Conservation (phyloP, 2,888 invertebrate species). For the Theristus sp. region DNA sequence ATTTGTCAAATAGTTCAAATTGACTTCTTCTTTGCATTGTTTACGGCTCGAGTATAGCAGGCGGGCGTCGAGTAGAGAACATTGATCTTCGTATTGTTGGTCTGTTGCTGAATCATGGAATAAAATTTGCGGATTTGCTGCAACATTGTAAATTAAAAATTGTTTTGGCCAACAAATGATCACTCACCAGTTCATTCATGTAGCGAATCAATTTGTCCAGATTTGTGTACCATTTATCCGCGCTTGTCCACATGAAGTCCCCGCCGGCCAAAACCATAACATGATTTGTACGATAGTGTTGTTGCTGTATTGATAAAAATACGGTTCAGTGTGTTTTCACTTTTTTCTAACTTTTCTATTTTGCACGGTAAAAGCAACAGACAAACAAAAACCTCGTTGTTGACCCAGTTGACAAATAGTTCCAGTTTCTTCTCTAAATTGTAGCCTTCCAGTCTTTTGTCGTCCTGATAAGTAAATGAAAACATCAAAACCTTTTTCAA, state of each 20-base stretch:
- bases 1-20: too few species aligned
- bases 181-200: slow-evolving; percentile 38
- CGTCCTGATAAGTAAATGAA: neutral
- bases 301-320: slow-evolving; percentile 35
- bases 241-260: slow-evolving; percentile 69
- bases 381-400: neutral
- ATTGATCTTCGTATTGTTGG: slow-evolving; percentile 40
- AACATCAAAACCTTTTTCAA: neutral
- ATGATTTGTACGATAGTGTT: slow-evolving; percentile 48
- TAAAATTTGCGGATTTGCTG: too few species aligned
- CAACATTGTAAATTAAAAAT: too few species aligned
- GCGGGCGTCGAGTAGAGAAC: slow-evolving; percentile 43
- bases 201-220: slow-evolving; percentile 67
- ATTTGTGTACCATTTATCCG: slow-evolving; percentile 58
- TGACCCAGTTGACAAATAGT: neutral
- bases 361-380: too few species aligned
- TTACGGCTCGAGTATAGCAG: slow-evolving; percentile 35
- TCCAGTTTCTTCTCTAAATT: slow-evolving; percentile 6
- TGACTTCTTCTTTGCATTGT: slow-evolving; percentile 12
- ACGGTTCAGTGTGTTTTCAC: neutral
- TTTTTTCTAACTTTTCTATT: neutral
- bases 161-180: too few species aligned
- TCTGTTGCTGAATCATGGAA: too few species aligned
- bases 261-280: slow-evolving; percentile 68
- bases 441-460: slow-evolving; percentile 1